Evolutionary conservation across 2,797 vertebrate species (phyloP).

Genomic region (Heliangelus exortis): DNA sequence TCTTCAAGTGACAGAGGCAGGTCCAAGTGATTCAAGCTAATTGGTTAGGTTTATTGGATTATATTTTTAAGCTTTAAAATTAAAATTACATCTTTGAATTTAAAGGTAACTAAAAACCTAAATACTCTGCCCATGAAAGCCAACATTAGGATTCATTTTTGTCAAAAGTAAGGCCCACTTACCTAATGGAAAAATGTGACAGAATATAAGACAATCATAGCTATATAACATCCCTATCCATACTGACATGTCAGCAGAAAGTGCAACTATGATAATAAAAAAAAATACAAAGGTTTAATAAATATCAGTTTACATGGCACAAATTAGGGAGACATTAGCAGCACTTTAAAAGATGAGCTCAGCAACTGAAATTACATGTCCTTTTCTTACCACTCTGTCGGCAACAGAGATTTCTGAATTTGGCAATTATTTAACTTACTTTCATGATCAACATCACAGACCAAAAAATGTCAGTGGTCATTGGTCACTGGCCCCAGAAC

Average conservation of each 20-base stretch:
- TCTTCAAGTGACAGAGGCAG: background rate
- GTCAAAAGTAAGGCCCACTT: background rate
- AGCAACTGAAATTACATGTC: background rate
- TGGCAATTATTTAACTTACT: background rate
- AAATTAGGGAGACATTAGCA: background rate
- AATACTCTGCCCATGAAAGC: background rate
- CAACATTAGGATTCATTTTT: background rate
- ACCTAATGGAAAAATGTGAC: background rate
- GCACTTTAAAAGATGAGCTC: background rate
- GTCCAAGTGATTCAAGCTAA: background rate
- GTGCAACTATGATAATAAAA: background rate
- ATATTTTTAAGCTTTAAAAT: background rate
- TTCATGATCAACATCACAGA: background rate
- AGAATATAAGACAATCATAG: background rate
- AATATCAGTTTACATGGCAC: background rate
- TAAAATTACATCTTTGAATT: background rate
- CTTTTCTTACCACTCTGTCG: background rate
- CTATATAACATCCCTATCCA: background rate
- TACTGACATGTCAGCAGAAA: background rate
- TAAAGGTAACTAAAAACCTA: background rate
- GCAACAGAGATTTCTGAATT: background rate
- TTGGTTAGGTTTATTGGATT: background rate
- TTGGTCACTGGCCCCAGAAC: background rate
- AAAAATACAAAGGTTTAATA: background rate
- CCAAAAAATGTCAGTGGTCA: background rate